Base-by-base conservation (phyloP, 1,140 invertebrate genomes). In the Solen grandis region DNA sequence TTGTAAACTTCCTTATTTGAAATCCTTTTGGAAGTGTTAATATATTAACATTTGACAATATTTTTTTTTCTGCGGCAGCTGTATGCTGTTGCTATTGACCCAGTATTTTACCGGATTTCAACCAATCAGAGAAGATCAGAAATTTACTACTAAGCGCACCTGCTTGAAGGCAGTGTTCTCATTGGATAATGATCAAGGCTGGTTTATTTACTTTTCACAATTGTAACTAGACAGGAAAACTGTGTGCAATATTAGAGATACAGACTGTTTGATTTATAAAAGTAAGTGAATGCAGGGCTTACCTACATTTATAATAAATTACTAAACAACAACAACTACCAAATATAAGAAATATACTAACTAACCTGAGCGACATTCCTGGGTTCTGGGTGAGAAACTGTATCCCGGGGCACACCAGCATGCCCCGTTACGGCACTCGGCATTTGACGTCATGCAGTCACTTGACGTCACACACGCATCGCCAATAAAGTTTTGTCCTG, bases 401-500 rank as follows among this genome's bases (percentile, higher is more conserved):
- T 62, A 74, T 1, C 72, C 72, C 3, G 72, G 72, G 8, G n/a
- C 35, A 63, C 72, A 74, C 35, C 41, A 35, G 27, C 72, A 74
- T 22, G 25, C 5, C 3, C 31, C 41, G 14, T 22, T 33, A 27
- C 57, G 16, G 31, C 72, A 74, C 59, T 74, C 57, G 1, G 72
- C 19, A 46, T 74, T 41, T 33, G 41, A 16, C 13, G 59, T 63
- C 38, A 36, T 25, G 35, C 72, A 74, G 22, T 74, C 72, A 27
- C 22, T 22, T 5, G 22, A 1, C 1, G n/a, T 25, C 10, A 0
- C 19, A 19, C 72, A 74, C 13, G 36, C 29, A 33, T 74, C 72
- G 14, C 72, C 72, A 8, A 74, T 74, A 29, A 62, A 74, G 5
- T 57, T 2, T 57, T 70, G 31, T 33, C 68, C 68, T 82, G 57